These are phyloP conservation scores for Sipunculus nudus DNA, from an alignment of 2,888 invertebrate genomes.

Conservation along the genomic window DNA sequence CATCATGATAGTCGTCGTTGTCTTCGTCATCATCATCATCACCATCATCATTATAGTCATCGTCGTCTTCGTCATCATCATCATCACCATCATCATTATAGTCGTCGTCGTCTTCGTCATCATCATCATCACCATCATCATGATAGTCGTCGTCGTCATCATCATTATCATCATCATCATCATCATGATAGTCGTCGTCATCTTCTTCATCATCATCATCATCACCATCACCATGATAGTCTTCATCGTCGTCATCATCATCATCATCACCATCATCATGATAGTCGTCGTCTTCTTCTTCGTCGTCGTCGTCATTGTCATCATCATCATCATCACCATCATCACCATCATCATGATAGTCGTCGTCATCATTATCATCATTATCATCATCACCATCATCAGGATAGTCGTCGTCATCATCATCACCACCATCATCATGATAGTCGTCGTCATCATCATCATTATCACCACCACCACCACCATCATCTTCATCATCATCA, in stretches of 20 bases:
- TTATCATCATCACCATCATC: slow-evolving; percentile 23
- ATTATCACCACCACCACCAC: no score
- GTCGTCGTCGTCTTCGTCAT: slow-evolving; percentile 21
- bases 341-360: slow-evolving; percentile 19
- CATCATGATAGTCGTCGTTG: slow-evolving; percentile 20
- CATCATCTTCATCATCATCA: slow-evolving; percentile 26
- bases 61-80: slow-evolving; percentile 13
- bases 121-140: slow-evolving; percentile 24
- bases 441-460: slow-evolving; percentile 26
- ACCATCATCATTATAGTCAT: slow-evolving; percentile 15
- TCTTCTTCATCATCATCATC: slow-evolving; percentile 15
- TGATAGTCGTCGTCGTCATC: slow-evolving; percentile 23
- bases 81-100: slow-evolving; percentile 23
- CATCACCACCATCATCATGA: slow-evolving; percentile 15
- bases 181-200: slow-evolving; percentile 18
- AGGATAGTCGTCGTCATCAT: slow-evolving; percentile 22
- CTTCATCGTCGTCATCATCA: slow-evolving; percentile 26
- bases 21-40: slow-evolving; percentile 12
- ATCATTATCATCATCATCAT: slow-evolving; percentile 24
- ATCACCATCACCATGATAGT: slow-evolving; percentile 18
- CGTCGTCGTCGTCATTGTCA: background rate
- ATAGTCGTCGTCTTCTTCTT: slow-evolving; percentile 15
- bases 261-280: slow-evolving; percentile 26
- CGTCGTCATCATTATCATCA: slow-evolving; percentile 23
- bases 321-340: background rate